Evolutionary conservation across 2,888 invertebrate species (phyloP), one percentile per base, ranked within the genome.

Genomic region (Eupithecia inturbata): DNA sequence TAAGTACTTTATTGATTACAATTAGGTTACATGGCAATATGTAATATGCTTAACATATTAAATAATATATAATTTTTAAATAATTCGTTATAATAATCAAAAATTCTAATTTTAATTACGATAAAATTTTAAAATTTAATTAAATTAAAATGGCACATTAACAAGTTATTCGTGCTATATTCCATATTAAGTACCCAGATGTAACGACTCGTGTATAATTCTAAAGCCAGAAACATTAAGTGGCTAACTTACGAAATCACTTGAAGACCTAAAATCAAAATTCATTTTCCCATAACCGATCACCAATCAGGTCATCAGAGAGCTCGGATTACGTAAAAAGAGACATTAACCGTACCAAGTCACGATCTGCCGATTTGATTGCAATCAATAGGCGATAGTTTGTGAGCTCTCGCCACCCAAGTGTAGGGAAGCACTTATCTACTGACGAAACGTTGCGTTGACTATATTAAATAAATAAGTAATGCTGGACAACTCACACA

Each of bases 311-410:
- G 33, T 12, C 12, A n/a, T 1, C 53, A 57, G 71, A 75, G 67
- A 77, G 76, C 75, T 74, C 69, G 45, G 75, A 83, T 89, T 88
- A 89, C 87, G 87, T 88, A 91, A 90, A 93, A 66, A 76, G 90
- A 93, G 93, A 93, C 93, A 92, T 94, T 92, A 92, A 84, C 85
- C 80, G 81, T 57, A 60, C 39, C 10, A 3, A 87, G 92, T 94
- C 94, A 94, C 94, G 94, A 93, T 84, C 84, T 68, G 67, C 82
- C 92, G 90, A 93, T 94, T 93, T 92, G 91, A 91, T 91, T 84
- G 89, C 89, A 88, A 93, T 92, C 93, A 89, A 91, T 91, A 88
- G 85, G 80, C 80, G 74, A 82, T 82, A 82, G 82, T 78, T 76
- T 60, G 74, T 72, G 70, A 76, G 72, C 67, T 80, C 76, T 77